Conservation (phyloP, 2,113 vertebrate species). For the Potamarius usumacintae region DNA sequence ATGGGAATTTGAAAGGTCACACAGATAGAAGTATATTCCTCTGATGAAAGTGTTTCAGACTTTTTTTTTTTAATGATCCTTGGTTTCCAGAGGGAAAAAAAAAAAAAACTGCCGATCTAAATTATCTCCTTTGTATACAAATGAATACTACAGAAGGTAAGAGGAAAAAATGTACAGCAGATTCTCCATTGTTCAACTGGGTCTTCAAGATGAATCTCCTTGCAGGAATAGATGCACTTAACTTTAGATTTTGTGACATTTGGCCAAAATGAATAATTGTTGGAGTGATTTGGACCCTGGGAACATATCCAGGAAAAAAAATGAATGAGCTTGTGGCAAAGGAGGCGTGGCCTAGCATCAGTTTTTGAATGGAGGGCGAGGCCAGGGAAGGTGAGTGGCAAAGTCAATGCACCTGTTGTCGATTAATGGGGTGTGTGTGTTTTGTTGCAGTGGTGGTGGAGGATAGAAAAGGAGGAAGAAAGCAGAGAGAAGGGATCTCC, state of each 20-base stretch:
- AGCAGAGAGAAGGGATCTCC: too few relatives aligned
- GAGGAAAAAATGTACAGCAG: background rate
- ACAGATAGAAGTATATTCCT: constrained; percentile 43
- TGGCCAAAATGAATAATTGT: constrained; percentile 53
- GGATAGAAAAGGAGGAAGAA: too few relatives aligned
- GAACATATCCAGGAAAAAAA: constrained; percentile 51
- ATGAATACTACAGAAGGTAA: constrained; percentile 46
- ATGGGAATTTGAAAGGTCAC: constrained; percentile 59
- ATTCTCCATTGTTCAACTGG: background rate
- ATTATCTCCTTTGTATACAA: constrained; percentile 43
- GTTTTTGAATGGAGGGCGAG: too few relatives aligned
- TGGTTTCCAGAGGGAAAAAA: constrained; percentile 40
- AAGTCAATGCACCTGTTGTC: too few relatives aligned
- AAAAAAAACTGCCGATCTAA: constrained; percentile 34
- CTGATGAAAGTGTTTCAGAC: constrained; percentile 51
- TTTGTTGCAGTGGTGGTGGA: too few relatives aligned
- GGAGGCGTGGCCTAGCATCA: too few relatives aligned
- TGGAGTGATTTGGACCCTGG: constrained; percentile 46
- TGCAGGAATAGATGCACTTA: background rate
- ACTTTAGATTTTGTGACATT: too few relatives aligned
- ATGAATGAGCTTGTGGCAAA: constrained; percentile 31
- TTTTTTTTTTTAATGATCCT: constrained; percentile 45
- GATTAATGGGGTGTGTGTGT: too few relatives aligned
- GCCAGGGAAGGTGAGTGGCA: too few relatives aligned
- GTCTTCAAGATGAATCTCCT: constrained; percentile 7